Evolutionary conservation across 2,797 vertebrate genomes (phyloP).

Genomic region (Sparus aurata): DNA sequence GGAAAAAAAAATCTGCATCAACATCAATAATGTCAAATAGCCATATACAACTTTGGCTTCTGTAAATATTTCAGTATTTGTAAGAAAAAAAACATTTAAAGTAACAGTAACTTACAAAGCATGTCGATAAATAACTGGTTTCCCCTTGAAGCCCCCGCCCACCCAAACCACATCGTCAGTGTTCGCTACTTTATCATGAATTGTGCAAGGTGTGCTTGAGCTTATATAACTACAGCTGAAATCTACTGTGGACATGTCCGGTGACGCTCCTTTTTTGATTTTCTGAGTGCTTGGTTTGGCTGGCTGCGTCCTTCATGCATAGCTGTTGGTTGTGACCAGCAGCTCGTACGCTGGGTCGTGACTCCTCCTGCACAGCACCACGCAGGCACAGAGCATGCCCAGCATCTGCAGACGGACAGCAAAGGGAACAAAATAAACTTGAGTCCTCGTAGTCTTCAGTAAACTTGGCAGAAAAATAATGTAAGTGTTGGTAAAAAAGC

Average conservation of each 20-base stretch:
- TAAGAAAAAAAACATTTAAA: constrained; percentile 68
- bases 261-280: constrained; percentile 79
- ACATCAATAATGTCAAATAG: constrained; percentile 56
- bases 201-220: constrained; percentile 86
- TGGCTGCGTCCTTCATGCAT: constrained; percentile 86
- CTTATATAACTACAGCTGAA: constrained; percentile 84
- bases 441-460: background rate
- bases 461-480: background rate
- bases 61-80: constrained; percentile 59
- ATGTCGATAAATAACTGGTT: constrained; percentile 81
- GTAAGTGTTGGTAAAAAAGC: background rate
- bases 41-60: constrained; percentile 76
- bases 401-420: constrained; percentile 87
- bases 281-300: constrained; percentile 60
- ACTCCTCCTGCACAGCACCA: constrained; percentile 95
- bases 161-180: constrained; percentile 82
- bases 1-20: constrained; percentile 37
- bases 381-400: constrained; percentile 97
- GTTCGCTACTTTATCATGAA: constrained; percentile 80
- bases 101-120: constrained; percentile 72
- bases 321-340: constrained; percentile 95
- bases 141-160: constrained; percentile 38
- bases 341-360: constrained; percentile 96
- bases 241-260: constrained; percentile 76
- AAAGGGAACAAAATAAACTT: background rate